Evolutionary conservation across 2,797 vertebrate species (phyloP).

Genomic region (Sciaenops ocellatus): DNA sequence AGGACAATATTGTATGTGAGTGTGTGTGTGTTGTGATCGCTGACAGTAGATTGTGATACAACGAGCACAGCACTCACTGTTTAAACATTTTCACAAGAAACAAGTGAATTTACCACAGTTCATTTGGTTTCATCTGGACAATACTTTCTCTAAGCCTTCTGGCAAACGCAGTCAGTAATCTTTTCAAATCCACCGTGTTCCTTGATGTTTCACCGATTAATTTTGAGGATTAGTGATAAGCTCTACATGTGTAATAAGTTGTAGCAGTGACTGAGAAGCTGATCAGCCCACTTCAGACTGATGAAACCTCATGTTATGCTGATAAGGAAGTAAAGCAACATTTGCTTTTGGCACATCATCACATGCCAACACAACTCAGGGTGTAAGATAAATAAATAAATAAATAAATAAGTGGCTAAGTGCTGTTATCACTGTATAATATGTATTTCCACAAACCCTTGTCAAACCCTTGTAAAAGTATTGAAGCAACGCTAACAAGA

Average conservation of each 20-base stretch:
- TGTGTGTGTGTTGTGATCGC: too few relatives aligned
- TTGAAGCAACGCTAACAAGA: background rate
- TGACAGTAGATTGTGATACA: background rate
- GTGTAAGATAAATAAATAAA: too few relatives aligned
- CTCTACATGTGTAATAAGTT: constrained; percentile 51
- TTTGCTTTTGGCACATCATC: background rate
- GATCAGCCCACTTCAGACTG: constrained; percentile 44
- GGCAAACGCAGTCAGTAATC: constrained; percentile 62
- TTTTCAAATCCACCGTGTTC: constrained; percentile 63
- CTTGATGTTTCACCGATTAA: constrained; percentile 63
- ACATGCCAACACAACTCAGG: background rate
- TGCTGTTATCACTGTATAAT: background rate
- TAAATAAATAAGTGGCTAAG: too few relatives aligned
- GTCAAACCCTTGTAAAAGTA: background rate
- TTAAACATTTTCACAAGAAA: constrained; percentile 1
- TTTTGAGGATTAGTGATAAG: constrained; percentile 73
- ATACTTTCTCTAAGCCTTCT: constrained; percentile 51
- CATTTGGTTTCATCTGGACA: constrained; percentile 62
- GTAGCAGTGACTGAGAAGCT: constrained; percentile 25
- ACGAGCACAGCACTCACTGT: background rate
- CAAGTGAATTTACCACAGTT: background rate
- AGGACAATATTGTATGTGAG: too few relatives aligned
- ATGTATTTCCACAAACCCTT: background rate
- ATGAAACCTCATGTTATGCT: constrained; percentile 10
- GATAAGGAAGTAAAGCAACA: background rate